Evolutionary conservation across 1,140 invertebrate species (phyloP).

Genomic region (Dysdera silvatica): DNA sequence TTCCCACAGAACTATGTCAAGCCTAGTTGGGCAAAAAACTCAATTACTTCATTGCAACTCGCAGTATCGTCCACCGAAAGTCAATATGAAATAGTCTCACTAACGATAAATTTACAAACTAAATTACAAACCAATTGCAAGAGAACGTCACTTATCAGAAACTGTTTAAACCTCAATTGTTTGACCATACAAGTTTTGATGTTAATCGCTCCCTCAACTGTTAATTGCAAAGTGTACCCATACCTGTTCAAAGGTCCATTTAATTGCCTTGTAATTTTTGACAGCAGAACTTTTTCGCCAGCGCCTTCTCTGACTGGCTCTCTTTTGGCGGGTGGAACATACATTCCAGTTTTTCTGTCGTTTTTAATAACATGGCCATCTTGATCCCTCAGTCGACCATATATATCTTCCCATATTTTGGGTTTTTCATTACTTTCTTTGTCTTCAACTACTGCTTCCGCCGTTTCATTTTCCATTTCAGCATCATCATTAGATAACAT

Average conservation of each 20-base stretch:
- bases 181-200: background rate
- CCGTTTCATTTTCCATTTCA: slow-evolving; percentile 7
- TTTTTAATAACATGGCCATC: slow-evolving; percentile 64
- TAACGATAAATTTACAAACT: no score
- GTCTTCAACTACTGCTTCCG: background rate
- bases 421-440: slow-evolving; percentile 33
- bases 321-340: slow-evolving; percentile 73
- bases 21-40: no score
- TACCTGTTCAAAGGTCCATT: slow-evolving; percentile 78
- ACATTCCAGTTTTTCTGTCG: slow-evolving; percentile 50
- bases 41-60: no score
- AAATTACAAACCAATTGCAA: no score
- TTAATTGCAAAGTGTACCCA: background rate
- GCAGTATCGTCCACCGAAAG: no score
- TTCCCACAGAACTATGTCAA: no score
- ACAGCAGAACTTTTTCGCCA: no score
- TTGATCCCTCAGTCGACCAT: slow-evolving; percentile 72
- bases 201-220: background rate
- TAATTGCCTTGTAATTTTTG: slow-evolving; percentile 62
- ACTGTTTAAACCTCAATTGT: no score
- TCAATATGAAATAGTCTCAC: no score
- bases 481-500: slow-evolving; percentile 1
- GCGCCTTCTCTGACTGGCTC: no score
- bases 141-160: no score
- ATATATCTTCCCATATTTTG: slow-evolving; percentile 79